Evolutionary conservation across 2,888 invertebrate species (phyloP).

Genomic region (Tachina grossa): DNA sequence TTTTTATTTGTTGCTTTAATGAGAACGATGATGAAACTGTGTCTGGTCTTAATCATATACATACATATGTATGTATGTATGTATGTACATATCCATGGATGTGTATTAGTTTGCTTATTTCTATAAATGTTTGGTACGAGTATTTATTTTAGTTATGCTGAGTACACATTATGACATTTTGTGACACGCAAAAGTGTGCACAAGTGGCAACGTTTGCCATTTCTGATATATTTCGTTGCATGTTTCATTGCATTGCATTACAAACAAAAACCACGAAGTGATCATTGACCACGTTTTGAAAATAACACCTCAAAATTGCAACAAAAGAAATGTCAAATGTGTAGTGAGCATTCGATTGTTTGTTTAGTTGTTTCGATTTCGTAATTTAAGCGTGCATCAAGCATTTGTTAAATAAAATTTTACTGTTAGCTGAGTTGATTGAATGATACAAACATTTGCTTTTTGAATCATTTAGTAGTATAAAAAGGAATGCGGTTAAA

Average conservation of each 20-base stretch:
- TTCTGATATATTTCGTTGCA: too few species aligned
- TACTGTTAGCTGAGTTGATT: conserved; percentile 15
- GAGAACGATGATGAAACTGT: background rate
- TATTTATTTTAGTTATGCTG: too few species aligned
- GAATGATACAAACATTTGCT: background rate
- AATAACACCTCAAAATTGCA: too few species aligned
- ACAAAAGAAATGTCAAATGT: too few species aligned
- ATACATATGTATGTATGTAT: conserved; percentile 9
- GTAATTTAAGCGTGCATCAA: conserved; percentile 62
- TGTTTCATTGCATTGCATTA: too few species aligned
- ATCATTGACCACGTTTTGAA: too few species aligned
- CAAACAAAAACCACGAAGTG: too few species aligned
- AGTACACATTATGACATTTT: too few species aligned
- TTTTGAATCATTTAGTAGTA: background rate
- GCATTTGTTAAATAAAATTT: conserved; percentile 56
- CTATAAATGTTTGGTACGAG: background rate
- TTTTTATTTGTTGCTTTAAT: background rate
- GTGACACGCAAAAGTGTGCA: too few species aligned
- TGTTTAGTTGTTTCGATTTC: background rate
- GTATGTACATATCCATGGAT: background rate
- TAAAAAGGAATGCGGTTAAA: background rate
- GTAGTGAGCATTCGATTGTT: background rate
- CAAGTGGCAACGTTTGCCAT: too few species aligned
- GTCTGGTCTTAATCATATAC: background rate
- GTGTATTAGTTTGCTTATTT: background rate